A percentile compares a stretch with the other conserved stretches of the same genome.
Conservation (phyloP, 2,888 invertebrate genomes). For the Tachina fera region DNA sequence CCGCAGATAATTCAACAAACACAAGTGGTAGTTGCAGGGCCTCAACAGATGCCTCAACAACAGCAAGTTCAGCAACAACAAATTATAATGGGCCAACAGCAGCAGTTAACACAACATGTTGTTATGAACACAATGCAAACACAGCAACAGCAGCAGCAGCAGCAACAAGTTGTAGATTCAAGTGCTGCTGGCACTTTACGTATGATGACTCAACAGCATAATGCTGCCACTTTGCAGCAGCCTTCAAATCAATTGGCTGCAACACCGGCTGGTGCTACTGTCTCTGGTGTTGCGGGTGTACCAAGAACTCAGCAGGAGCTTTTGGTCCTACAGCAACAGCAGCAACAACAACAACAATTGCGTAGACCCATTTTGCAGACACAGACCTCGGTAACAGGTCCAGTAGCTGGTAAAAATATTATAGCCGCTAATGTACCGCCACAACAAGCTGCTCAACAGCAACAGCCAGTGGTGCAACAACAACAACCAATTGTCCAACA, state of each 20-base stretch:
- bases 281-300: slow-evolving; percentile 69
- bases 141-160: slow-evolving; percentile 61
- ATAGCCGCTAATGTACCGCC: slow-evolving; percentile 69
- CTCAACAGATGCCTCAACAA: slow-evolving; percentile 63
- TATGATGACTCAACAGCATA: slow-evolving; percentile 93
- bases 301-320: slow-evolving; percentile 84
- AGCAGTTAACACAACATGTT: slow-evolving; percentile 73
- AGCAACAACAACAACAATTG: slow-evolving; percentile 83
- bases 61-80: slow-evolving; percentile 75
- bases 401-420: slow-evolving; percentile 71
- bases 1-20: slow-evolving; percentile 78
- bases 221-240: slow-evolving; percentile 85
- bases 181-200: slow-evolving; percentile 89
- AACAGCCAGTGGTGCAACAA: slow-evolving; percentile 72
- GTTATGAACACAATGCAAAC: slow-evolving; percentile 57
- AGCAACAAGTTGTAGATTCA: slow-evolving; percentile 82
- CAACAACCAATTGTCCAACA: slow-evolving; percentile 70
- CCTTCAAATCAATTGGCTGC: slow-evolving; percentile 73
- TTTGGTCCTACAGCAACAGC: slow-evolving; percentile 84
- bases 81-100: slow-evolving; percentile 69
- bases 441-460: slow-evolving; percentile 71
- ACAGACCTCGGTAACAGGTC: slow-evolving; percentile 71
- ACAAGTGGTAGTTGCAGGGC: slow-evolving; percentile 74
- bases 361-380: slow-evolving; percentile 81
- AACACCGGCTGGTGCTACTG: slow-evolving; percentile 82